A percentile compares a stretch with the other conserved stretches of the same genome.
These are phyloP conservation scores for Sminthurides aquaticus DNA, from an alignment of 2,888 invertebrate genomes.

Conservation along the genomic window DNA sequence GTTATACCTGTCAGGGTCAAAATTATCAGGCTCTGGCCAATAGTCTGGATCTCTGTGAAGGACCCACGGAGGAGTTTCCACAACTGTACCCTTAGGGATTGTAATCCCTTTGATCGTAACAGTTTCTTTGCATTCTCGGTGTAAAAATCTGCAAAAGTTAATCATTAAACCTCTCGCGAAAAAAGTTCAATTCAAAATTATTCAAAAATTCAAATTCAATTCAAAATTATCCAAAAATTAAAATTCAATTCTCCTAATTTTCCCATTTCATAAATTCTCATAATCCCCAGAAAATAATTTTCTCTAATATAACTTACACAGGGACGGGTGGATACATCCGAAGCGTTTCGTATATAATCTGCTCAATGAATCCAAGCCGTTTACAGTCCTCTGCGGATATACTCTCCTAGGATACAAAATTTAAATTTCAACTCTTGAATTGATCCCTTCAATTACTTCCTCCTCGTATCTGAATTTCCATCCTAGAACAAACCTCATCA, in stretches of 20 bases:
- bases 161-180: too few relatives aligned
- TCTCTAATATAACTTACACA: conserved; percentile 35
- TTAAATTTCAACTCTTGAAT: conserved; percentile 4
- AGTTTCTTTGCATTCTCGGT: conserved; percentile 41
- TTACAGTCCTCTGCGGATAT: conserved; percentile 39
- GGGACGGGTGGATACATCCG: conserved; percentile 40
- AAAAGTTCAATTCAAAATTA: not conserved
- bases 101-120: conserved; percentile 40
- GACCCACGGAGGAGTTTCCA: conserved; percentile 40
- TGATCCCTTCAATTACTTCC: not conserved
- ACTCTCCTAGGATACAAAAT: conserved; percentile 25
- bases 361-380: conserved; percentile 37
- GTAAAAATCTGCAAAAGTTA: conserved; percentile 37
- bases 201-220: conserved; percentile 3
- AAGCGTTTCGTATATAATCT: conserved; percentile 41
- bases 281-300: too few relatives aligned
- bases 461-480: not conserved
- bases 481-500: conserved; percentile 29
- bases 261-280: too few relatives aligned
- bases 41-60: conserved; percentile 40
- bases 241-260: too few relatives aligned
- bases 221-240: conserved; percentile 4
- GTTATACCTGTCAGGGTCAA: conserved; percentile 26
- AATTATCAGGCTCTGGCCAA: conserved; percentile 38
- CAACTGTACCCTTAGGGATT: conserved; percentile 40